A percentile compares a stretch with the other conserved stretches of the same genome.
phyloP scores from a whole-genome alignment of 2,888 invertebrate species.

The Oscheius sp. region DNA sequence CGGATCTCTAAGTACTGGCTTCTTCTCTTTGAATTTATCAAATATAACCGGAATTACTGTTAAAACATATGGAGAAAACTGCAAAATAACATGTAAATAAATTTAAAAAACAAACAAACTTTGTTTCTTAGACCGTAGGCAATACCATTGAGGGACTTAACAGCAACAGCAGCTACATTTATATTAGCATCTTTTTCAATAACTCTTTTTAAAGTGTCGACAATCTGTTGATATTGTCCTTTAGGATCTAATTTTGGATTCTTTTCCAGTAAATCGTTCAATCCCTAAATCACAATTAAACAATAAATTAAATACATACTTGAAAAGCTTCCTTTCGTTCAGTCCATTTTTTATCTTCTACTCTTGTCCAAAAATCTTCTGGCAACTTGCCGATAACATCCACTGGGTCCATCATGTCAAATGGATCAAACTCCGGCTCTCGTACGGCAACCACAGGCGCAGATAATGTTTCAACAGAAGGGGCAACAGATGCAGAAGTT shows the following conservation, averaged over 20 bases:
- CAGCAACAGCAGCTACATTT: slow-evolving; percentile 86
- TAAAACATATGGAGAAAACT: slow-evolving; percentile 33
- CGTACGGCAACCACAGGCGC: too few relatives aligned
- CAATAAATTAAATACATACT: not conserved
- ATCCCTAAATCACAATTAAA: slow-evolving; percentile 73
- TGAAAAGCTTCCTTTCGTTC: slow-evolving; percentile 89
- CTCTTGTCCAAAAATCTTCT: slow-evolving; percentile 91
- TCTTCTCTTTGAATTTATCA: slow-evolving; percentile 98
- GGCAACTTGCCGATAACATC: slow-evolving; percentile 91
- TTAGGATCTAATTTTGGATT: slow-evolving; percentile 83
- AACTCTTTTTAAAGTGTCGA: slow-evolving; percentile 87
- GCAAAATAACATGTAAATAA: slow-evolving; percentile 48
- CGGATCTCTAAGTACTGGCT: slow-evolving; percentile 85
- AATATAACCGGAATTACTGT: slow-evolving; percentile 77
- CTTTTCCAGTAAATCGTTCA: slow-evolving; percentile 41
- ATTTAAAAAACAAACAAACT: slow-evolving; percentile 77
- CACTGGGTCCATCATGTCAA: slow-evolving; percentile 87
- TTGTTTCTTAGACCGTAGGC: slow-evolving; percentile 87
- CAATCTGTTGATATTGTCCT: slow-evolving; percentile 90
- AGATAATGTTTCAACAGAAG: too few relatives aligned
- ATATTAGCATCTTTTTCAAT: slow-evolving; percentile 94
- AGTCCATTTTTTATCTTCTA: slow-evolving; percentile 92
- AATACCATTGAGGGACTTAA: slow-evolving; percentile 83
- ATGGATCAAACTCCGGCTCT: slow-evolving; percentile 69
- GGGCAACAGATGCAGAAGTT: too few relatives aligned